Percentiles rank a stretch among this genome's conserved stretches.
Evolutionary conservation across 2,797 vertebrate genomes (phyloP).

Genomic region (Psittacula echo): DNA sequence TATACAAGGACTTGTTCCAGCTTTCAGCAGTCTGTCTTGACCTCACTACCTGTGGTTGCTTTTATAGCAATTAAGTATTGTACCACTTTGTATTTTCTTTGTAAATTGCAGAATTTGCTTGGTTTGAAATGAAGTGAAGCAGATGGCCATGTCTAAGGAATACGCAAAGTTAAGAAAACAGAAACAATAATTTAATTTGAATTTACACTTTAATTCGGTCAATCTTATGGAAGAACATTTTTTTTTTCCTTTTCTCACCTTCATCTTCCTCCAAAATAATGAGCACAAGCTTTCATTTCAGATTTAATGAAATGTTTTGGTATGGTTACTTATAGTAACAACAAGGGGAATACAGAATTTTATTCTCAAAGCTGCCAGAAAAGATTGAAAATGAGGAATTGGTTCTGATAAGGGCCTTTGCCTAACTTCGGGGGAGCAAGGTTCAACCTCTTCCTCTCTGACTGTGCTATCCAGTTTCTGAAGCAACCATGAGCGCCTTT

Average conservation of each 20-base stretch:
- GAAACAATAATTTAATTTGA: not conserved
- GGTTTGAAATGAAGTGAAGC: not conserved
- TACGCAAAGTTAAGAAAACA: not conserved
- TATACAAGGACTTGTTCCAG: not conserved
- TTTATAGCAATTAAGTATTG: not conserved
- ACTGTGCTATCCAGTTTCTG: not conserved
- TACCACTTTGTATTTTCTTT: not conserved
- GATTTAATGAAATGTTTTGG: not conserved
- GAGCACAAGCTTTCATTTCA: not conserved
- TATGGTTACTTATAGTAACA: not conserved
- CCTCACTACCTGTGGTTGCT: not conserved
- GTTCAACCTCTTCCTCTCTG: not conserved
- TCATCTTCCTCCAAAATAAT: not conserved
- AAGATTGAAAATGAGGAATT: not conserved
- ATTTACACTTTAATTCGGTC: not conserved
- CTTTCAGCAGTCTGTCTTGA: not conserved
- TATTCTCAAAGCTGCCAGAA: not conserved
- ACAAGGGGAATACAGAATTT: not conserved
- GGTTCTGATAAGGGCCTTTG: not conserved
- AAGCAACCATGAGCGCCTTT: not conserved
- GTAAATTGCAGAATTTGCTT: not conserved
- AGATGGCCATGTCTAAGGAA: not conserved
- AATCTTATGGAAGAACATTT: not conserved
- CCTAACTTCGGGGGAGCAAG: not conserved
- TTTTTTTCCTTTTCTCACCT: not conserved